A percentile compares a stretch with the other conserved stretches of the same genome.
Conservation (phyloP, 2,888 invertebrate species). For the Ichneumon xanthorius region DNA sequence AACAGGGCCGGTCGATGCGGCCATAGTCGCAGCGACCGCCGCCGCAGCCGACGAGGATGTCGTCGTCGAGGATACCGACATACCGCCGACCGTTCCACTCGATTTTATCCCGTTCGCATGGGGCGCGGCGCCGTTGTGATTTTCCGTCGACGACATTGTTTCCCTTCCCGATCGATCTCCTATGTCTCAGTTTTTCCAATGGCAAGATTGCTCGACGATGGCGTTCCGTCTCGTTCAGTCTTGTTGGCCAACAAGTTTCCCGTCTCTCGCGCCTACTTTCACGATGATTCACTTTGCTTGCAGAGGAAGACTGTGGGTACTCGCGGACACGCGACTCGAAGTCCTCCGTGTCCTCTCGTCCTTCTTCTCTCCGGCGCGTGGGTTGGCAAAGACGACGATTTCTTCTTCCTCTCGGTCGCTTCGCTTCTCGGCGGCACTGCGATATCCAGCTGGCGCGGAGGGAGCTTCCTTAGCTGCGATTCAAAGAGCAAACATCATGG, state of each 20-base stretch:
- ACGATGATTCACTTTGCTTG: slow-evolving; percentile 18
- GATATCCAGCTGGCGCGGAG: slow-evolving; percentile 15
- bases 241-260: not conserved
- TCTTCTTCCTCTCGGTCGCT: slow-evolving; percentile 1
- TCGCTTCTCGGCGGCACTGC: not conserved
- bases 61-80: slow-evolving; percentile 64
- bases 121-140: slow-evolving; percentile 77
- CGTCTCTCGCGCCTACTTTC: not conserved
- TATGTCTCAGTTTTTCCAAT: not conserved
- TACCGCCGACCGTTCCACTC: slow-evolving; percentile 71
- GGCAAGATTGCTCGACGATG: not conserved
- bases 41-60: slow-evolving; percentile 67
- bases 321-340: not conserved
- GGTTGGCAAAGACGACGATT: not conserved
- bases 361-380: slow-evolving; percentile 4
- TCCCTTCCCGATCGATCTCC: not conserved
- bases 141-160: slow-evolving; percentile 75
- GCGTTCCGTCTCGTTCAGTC: not conserved
- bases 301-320: slow-evolving; percentile 2
- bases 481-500: slow-evolving; percentile 46
- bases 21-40: slow-evolving; percentile 31
- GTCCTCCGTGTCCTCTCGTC: slow-evolving; percentile 1
- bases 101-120: slow-evolving; percentile 82
- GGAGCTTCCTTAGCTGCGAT: slow-evolving; percentile 45
- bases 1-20: slow-evolving; percentile 64